A percentile compares a stretch with the other conserved stretches of the same genome.
Conservation (phyloP, 2,888 invertebrate species). For the Lissonota sp. region DNA sequence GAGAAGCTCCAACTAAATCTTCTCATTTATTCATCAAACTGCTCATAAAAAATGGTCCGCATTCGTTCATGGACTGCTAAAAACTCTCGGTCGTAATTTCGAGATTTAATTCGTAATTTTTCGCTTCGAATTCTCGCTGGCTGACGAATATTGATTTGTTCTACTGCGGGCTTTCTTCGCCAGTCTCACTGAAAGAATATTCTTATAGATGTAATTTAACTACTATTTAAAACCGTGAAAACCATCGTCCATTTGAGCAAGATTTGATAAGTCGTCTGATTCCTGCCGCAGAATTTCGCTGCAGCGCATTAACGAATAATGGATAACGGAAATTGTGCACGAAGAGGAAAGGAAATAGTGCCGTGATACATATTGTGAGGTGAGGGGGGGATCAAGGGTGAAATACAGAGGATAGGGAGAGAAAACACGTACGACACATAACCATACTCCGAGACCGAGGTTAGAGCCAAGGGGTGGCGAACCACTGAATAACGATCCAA, state of each 20-base stretch:
- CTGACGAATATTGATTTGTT: too few species aligned
- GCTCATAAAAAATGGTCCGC: background rate
- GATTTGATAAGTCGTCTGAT: slow-evolving; percentile 35
- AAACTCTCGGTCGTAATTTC: too few species aligned
- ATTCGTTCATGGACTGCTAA: background rate
- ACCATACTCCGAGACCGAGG: slow-evolving; percentile 6
- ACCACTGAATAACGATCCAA: slow-evolving; percentile 32
- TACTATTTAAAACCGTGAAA: too few species aligned
- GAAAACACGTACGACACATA: slow-evolving; percentile 33
- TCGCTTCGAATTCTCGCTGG: too few species aligned
- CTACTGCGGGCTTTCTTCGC: too few species aligned
- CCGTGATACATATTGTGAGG: slow-evolving; percentile 23
- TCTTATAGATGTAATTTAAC: too few species aligned
- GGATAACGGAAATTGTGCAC: slow-evolving; percentile 39
- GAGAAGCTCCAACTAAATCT: background rate
- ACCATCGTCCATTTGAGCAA: background rate
- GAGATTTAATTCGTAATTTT: too few species aligned
- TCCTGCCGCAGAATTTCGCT: slow-evolving; percentile 53
- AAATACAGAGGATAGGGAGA: background rate
- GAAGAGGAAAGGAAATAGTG: slow-evolving; percentile 26
- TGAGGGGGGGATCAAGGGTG: background rate
- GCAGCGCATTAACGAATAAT: slow-evolving; percentile 54
- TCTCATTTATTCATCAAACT: background rate
- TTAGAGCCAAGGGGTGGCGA: background rate
- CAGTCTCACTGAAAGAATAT: too few species aligned